phyloP scores from a whole-genome alignment of 2,113 vertebrate species.

The Nematolebias whitei region DNA sequence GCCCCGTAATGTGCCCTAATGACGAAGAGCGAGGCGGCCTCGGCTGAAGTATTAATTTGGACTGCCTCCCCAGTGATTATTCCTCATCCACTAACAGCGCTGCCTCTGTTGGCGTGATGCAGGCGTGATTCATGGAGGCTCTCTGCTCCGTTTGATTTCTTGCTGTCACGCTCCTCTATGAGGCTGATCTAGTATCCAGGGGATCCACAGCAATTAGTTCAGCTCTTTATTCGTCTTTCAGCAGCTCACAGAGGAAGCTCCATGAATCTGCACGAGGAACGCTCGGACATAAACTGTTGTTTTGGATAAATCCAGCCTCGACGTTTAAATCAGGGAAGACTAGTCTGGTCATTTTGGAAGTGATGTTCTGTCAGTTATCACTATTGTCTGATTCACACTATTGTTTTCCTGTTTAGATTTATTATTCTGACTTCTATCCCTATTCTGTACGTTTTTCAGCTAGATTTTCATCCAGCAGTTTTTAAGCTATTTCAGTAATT shows the following conservation, averaged over 20 bases:
- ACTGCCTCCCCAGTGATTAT: slow-evolving; percentile 76
- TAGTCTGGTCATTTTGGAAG: too few relatives aligned
- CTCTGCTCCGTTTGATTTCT: slow-evolving; percentile 68
- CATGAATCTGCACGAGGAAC: slow-evolving; percentile 47
- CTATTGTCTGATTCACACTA: too few relatives aligned
- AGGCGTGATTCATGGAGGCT: slow-evolving; percentile 71
- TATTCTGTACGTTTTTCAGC: too few relatives aligned
- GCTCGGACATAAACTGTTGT: slow-evolving; percentile 43
- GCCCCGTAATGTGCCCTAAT: slow-evolving; percentile 81
- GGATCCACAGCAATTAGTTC: slow-evolving; percentile 71
- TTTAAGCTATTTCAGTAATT: too few relatives aligned
- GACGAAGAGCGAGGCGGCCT: slow-evolving; percentile 72
- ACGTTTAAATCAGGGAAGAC: slow-evolving; percentile 17
- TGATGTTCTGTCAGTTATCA: too few relatives aligned
- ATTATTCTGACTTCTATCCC: too few relatives aligned
- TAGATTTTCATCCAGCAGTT: too few relatives aligned
- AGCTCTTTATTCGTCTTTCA: slow-evolving; percentile 71
- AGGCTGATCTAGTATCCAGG: slow-evolving; percentile 60
- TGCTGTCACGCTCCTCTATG: slow-evolving; percentile 61
- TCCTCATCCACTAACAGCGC: slow-evolving; percentile 56
- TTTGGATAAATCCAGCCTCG: slow-evolving; percentile 41
- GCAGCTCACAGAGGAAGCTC: slow-evolving; percentile 41
- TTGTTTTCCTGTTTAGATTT: too few relatives aligned
- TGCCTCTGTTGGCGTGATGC: slow-evolving; percentile 13
- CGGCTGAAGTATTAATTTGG: slow-evolving; percentile 78